Percentiles rank a stretch among this genome's conserved stretches.
Evolutionary conservation across 2,113 vertebrate genomes (phyloP).

Genomic region (Leiothrix lutea): DNA sequence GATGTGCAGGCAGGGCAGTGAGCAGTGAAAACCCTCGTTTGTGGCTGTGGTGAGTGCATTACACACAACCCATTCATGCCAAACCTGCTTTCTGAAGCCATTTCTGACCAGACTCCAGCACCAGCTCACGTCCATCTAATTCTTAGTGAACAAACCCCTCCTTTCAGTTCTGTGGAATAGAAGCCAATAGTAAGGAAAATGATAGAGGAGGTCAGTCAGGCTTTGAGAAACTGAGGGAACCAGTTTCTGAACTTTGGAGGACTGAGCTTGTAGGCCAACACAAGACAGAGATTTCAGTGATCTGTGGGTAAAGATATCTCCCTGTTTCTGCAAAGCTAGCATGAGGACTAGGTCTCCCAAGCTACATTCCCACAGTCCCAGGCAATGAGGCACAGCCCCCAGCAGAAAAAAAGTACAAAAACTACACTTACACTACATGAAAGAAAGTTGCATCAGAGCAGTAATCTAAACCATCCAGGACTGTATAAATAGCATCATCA

Average conservation of each 20-base stretch:
- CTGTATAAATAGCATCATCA: not conserved
- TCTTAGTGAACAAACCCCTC: not conserved
- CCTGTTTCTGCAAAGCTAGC: not conserved
- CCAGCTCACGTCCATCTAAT: not conserved
- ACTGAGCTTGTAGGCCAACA: not conserved
- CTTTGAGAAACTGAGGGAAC: not conserved
- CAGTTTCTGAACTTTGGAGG: not conserved
- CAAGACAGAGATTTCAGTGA: not conserved
- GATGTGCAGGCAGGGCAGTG: not conserved
- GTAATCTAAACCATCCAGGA: not conserved
- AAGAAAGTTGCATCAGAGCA: not conserved
- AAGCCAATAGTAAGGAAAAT: not conserved
- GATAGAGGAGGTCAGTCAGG: not conserved
- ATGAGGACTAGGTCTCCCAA: not conserved
- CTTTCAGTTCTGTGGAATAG: not conserved
- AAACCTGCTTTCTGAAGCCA: not conserved
- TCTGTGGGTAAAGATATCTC: not conserved
- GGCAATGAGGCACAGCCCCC: not conserved
- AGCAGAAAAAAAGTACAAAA: not conserved
- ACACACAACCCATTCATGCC: not conserved
- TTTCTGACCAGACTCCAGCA: not conserved
- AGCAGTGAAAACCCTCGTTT: not conserved
- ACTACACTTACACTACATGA: rapidly evolving
- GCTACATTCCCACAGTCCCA: not conserved
- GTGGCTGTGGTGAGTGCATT: not conserved